phyloP scores from a whole-genome alignment of 1,140 invertebrate species.

The Pseudomyrmex sp. region DNA sequence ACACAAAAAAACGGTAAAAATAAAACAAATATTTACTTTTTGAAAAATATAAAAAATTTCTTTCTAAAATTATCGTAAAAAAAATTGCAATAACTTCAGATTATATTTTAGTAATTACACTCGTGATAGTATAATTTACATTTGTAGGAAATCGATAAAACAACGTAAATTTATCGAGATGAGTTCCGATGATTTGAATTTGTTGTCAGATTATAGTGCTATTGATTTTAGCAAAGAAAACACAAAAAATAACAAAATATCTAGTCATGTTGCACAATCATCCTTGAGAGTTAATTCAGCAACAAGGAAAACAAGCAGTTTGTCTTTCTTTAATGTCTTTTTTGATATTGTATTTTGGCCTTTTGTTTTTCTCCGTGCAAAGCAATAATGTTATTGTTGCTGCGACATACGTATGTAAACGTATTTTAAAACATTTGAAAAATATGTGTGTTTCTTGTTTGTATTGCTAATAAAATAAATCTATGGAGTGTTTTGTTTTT shows the following conservation, averaged over 20 bases:
- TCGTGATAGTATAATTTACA: neutral
- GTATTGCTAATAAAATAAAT: too few species aligned
- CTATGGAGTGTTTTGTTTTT: too few species aligned
- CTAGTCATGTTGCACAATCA: conserved; percentile 22
- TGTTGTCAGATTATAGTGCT: conserved; percentile 40
- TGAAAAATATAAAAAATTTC: neutral
- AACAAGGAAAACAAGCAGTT: conserved; percentile 47
- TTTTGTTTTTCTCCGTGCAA: conserved; percentile 69
- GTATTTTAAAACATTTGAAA: too few species aligned
- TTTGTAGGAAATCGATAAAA: conserved; percentile 34
- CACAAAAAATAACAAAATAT: conserved; percentile 3
- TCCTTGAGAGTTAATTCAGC: conserved; percentile 16
- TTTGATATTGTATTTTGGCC: conserved; percentile 79
- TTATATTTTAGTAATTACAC: neutral
- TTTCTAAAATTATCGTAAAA: neutral
- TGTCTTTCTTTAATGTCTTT: conserved; percentile 71
- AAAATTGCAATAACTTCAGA: neutral
- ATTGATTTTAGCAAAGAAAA: conserved; percentile 26
- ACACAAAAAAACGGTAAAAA: conserved; percentile 28
- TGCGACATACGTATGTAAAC: too few species aligned
- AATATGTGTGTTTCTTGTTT: too few species aligned
- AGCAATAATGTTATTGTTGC: conserved; percentile 32
- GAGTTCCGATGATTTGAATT: conserved; percentile 52
- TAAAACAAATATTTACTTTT: neutral
- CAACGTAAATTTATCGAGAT: conserved; percentile 42